Percentiles rank a stretch among this genome's conserved stretches.
phyloP scores from a whole-genome alignment of 2,113 vertebrate genomes.

The Alaudala cheleensis region DNA sequence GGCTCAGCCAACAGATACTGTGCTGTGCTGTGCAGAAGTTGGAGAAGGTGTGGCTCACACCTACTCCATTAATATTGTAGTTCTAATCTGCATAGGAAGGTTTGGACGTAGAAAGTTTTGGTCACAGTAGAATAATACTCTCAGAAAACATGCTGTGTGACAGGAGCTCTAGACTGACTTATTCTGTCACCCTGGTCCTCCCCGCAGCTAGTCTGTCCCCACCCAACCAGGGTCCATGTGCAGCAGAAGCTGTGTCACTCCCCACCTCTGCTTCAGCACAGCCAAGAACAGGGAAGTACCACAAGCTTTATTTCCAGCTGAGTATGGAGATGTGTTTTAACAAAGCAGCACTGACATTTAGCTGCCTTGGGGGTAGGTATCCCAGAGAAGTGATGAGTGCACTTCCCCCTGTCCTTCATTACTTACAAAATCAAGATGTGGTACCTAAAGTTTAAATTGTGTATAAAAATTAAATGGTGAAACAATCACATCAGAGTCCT shows the following conservation, averaged over 20 bases:
- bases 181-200: not conserved
- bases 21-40: not conserved
- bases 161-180: too few species aligned
- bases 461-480: not conserved
- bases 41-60: too few species aligned
- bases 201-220: not conserved
- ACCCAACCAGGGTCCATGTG: too few species aligned
- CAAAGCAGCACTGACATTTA: not conserved
- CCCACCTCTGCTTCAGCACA: not conserved
- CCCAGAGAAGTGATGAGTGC: too few species aligned
- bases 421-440: not conserved
- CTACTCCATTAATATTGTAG: not conserved
- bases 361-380: not conserved
- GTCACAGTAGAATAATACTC: not conserved
- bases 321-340: not conserved
- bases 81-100: not conserved
- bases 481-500: not conserved
- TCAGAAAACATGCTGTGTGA: not conserved
- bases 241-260: too few species aligned
- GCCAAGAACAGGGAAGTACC: not conserved
- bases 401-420: not conserved
- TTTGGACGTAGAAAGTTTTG: not conserved
- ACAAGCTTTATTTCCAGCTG: not conserved
- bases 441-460: not conserved
- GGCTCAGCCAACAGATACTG: not conserved